Base-by-base conservation (phyloP, 1,140 invertebrate genomes). In the Drosophila obscura region DNA sequence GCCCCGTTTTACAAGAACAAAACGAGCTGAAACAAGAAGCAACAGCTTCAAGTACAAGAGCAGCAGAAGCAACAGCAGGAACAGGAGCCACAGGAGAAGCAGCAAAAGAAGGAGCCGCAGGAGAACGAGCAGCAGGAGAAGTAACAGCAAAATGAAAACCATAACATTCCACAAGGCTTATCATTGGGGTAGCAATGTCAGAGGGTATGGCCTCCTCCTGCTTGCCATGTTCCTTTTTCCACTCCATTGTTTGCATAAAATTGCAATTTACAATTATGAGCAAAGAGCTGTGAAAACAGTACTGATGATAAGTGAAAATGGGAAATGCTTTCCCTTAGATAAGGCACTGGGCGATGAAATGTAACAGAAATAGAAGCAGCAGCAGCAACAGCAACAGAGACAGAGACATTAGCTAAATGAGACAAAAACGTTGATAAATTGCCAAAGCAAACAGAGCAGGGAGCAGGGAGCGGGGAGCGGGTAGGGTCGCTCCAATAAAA, bases 211-310 rank as follows among this genome's bases (percentile, higher is more conserved):
- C 63, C 55, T 48, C n/a, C 46, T 55, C 11, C 60, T 66, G 45
- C 49, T 43, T 50, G 45, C 15, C 51, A 43, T 48, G 50, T 35
- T 43, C 13, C 24, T 11, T 28, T 8, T 28, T 3, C 35, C 58
- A 19, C 44, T 16, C 52, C 76, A 77, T 89, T 90, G 87, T 89
- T 90, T 90, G 88, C 88, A 90, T 91, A 90, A 90, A 91, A 90
- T 89, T 89, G 88, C 88, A 90, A 90, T 90, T 90, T 90, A 90
- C 78, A 90, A 88, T 88, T 88, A 88, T 88, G 83, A 88, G 73
- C 73, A 89, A 87, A 87, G 72, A 63, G 39, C 35, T 39, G 35
- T 39, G 35, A 39, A 39, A 56, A 66, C 43, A 48, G 31, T 26
- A 9, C 11, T 1, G 48, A 80, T 44, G 57, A 68, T 52, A 72